Evolutionary conservation across 2,888 invertebrate genomes (phyloP).

Genomic region (Tinea semifulvella): DNA sequence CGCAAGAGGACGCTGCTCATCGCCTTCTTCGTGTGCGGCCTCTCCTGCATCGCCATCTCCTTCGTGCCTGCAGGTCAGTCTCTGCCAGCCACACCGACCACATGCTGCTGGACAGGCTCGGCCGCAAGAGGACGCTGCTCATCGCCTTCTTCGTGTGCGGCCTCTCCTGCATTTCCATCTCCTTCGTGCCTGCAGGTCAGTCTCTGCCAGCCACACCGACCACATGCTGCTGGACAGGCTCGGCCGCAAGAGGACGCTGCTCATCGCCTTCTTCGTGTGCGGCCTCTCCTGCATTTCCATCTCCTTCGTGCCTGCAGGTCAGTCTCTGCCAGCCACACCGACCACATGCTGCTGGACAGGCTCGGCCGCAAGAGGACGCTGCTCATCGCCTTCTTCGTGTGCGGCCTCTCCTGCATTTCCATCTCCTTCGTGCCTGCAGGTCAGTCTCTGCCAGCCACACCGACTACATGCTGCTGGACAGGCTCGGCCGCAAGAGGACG

Average conservation of each 20-base stretch:
- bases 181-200: constrained; percentile 59
- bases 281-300: constrained; percentile 61
- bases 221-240: constrained; percentile 71
- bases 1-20: constrained; percentile 68
- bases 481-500: constrained; percentile 70
- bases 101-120: constrained; percentile 71
- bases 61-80: constrained; percentile 59
- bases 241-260: constrained; percentile 70
- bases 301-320: constrained; percentile 58
- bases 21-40: constrained; percentile 66
- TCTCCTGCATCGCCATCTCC: constrained; percentile 59
- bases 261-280: constrained; percentile 66
- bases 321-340: too few relatives aligned
- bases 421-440: constrained; percentile 60
- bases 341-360: constrained; percentile 71
- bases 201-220: too few relatives aligned
- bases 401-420: constrained; percentile 59
- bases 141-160: constrained; percentile 68
- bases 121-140: constrained; percentile 69
- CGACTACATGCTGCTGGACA: constrained; percentile 72
- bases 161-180: constrained; percentile 55
- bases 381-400: constrained; percentile 65
- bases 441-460: too few relatives aligned
- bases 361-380: constrained; percentile 71
- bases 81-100: too few relatives aligned